Evolutionary conservation across 2,797 vertebrate genomes (phyloP).

Genomic region (Smutsia temminckii): DNA sequence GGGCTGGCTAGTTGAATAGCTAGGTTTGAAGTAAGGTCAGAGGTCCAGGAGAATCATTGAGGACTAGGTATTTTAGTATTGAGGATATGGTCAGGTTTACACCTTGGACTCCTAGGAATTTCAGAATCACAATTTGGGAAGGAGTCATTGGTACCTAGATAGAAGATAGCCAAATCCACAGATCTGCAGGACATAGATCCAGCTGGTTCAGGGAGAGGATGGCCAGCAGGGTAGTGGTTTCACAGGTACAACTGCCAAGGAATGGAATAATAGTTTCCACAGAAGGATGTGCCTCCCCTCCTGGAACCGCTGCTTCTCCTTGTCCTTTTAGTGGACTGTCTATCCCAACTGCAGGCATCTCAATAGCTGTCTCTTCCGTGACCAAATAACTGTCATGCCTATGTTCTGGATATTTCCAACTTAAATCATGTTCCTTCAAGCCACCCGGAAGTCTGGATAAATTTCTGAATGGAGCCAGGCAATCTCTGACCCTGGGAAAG

Average conservation of each 20-base stretch:
- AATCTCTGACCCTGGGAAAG: not conserved
- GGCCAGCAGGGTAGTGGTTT: not conserved
- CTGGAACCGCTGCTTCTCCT: not conserved
- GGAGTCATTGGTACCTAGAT: not conserved
- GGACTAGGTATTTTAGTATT: not conserved
- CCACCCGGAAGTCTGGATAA: not conserved
- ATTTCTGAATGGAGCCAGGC: not conserved
- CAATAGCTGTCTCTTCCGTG: not conserved
- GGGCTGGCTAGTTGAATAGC: not conserved
- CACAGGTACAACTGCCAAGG: not conserved
- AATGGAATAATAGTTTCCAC: not conserved
- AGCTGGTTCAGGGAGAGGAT: not conserved
- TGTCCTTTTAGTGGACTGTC: not conserved
- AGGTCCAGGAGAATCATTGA: not conserved
- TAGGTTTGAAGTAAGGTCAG: not conserved
- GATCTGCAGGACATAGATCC: not conserved
- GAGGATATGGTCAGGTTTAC: not conserved
- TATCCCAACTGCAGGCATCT: not conserved
- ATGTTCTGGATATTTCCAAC: not conserved
- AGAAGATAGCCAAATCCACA: not conserved
- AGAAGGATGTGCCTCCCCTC: too few relatives aligned
- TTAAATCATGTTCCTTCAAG: not conserved
- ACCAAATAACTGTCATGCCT: not conserved
- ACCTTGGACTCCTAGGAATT: not conserved
- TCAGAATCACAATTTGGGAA: not conserved